phyloP scores from a whole-genome alignment of 1,140 invertebrate genomes.

The Drosophila erecta region DNA sequence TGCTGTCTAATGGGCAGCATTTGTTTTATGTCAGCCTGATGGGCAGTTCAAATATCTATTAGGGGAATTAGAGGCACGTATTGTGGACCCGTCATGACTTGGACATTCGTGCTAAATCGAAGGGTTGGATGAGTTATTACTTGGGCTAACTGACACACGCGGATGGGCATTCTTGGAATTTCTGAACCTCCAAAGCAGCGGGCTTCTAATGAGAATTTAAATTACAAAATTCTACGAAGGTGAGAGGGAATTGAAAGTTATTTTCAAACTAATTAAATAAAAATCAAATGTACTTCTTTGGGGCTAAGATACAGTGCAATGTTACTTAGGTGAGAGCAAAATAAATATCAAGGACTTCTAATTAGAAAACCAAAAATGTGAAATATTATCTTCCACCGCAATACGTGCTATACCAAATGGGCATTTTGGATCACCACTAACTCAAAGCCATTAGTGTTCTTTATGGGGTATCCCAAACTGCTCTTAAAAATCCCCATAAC shows the following conservation, averaged over 20 bases:
- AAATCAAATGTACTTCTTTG: too few species aligned
- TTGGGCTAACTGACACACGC: constrained; percentile 2
- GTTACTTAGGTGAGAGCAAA: too few species aligned
- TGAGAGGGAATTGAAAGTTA: too few species aligned
- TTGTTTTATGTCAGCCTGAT: constrained; percentile 76
- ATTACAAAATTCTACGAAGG: not conserved
- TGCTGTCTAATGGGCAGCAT: constrained; percentile 64
- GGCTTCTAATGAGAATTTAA: not conserved
- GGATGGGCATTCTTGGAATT: constrained; percentile 37
- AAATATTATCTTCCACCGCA: too few species aligned
- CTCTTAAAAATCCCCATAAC: not conserved
- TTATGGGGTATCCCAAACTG: not conserved
- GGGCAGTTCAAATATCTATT: constrained; percentile 74
- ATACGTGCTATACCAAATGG: not conserved
- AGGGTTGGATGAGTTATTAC: constrained; percentile 31
- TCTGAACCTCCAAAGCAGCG: constrained; percentile 1
- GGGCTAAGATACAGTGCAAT: too few species aligned
- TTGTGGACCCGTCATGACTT: constrained; percentile 25
- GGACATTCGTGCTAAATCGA: constrained; percentile 32
- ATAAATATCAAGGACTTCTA: too few species aligned
- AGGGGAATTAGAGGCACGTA: constrained; percentile 63
- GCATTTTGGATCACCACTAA: not conserved
- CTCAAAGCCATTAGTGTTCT: not conserved
- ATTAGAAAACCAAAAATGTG: too few species aligned
- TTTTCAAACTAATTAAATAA: too few species aligned